Evolutionary conservation across 2,888 invertebrate species (phyloP).

Genomic region (Ephialtes manifestator): DNA sequence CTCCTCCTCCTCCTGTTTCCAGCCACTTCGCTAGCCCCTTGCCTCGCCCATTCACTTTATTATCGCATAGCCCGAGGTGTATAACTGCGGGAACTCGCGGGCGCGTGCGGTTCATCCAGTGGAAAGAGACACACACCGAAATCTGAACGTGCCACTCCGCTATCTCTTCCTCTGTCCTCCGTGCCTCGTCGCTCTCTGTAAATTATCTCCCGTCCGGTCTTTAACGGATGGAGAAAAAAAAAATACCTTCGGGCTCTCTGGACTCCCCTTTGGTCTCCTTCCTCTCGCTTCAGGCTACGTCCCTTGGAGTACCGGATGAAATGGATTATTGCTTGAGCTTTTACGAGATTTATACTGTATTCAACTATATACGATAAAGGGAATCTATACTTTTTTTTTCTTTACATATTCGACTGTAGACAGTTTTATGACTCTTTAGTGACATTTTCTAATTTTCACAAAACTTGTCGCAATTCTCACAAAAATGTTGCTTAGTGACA

Average conservation of each 20-base stretch:
- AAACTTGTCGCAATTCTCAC: too few species aligned
- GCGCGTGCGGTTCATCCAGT: slow-evolving; percentile 55
- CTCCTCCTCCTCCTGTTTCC: background rate
- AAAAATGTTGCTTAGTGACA: too few species aligned
- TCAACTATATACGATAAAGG: too few species aligned
- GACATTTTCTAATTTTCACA: too few species aligned
- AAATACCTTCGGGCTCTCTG: slow-evolving; percentile 38
- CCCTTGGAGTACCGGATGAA: slow-evolving; percentile 51
- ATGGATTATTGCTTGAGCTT: slow-evolving; percentile 58
- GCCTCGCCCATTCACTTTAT: slow-evolving; percentile 66
- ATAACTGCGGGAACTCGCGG: slow-evolving; percentile 62
- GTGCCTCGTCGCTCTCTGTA: slow-evolving; percentile 27
- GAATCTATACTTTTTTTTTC: too few species aligned
- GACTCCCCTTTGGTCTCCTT: slow-evolving; percentile 46
- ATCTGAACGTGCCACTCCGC: slow-evolving; percentile 51
- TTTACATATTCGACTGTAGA: too few species aligned
- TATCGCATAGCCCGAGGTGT: slow-evolving; percentile 67
- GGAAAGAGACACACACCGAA: slow-evolving; percentile 41
- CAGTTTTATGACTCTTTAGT: too few species aligned
- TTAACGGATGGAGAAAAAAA: slow-evolving; percentile 52
- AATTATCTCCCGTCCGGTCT: slow-evolving; percentile 67
- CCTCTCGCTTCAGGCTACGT: slow-evolving; percentile 28
- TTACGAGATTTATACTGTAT: slow-evolving; percentile 23
- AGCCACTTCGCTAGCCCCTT: slow-evolving; percentile 39
- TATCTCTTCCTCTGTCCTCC: slow-evolving; percentile 29